A percentile compares a stretch with the other conserved stretches of the same genome.
Evolutionary conservation across 2,113 vertebrate species (phyloP).

Genomic region (Brachypodius melanocephalos): DNA sequence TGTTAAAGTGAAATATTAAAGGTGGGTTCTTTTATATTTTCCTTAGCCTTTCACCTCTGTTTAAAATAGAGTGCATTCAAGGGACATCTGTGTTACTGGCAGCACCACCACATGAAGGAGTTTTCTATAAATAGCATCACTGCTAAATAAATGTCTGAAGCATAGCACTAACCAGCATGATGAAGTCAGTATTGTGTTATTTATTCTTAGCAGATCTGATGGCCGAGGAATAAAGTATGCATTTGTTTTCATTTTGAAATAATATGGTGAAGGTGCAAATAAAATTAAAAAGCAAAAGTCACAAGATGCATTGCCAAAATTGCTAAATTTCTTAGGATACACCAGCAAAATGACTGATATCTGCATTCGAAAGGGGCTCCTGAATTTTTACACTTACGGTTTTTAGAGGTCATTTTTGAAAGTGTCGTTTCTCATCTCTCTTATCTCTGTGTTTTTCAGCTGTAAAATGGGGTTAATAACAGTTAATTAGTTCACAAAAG

Average conservation of each 20-base stretch:
- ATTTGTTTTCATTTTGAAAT: neutral
- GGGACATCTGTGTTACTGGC: constrained; percentile 57
- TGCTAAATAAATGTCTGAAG: constrained; percentile 31
- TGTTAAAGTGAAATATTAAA: constrained; percentile 69
- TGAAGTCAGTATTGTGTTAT: neutral
- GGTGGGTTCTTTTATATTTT: constrained; percentile 44
- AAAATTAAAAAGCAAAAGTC: neutral
- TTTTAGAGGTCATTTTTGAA: neutral
- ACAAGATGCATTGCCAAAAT: neutral
- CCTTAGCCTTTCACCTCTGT: constrained; percentile 59
- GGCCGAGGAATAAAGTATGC: neutral
- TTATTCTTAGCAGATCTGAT: neutral
- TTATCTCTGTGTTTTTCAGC: neutral
- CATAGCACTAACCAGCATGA: neutral
- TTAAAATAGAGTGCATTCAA: constrained; percentile 45
- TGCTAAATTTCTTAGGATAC: neutral
- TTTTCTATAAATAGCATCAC: constrained; percentile 54
- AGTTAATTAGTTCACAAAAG: neutral
- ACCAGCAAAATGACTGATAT: neutral
- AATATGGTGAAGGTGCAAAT: neutral
- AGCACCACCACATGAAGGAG: constrained; percentile 26
- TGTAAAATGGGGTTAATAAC: neutral
- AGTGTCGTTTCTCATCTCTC: neutral
- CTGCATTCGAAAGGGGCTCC: neutral
- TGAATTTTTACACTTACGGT: neutral